Base-by-base conservation (phyloP, 2,888 invertebrate species). In the Hemithea aestivaria region DNA sequence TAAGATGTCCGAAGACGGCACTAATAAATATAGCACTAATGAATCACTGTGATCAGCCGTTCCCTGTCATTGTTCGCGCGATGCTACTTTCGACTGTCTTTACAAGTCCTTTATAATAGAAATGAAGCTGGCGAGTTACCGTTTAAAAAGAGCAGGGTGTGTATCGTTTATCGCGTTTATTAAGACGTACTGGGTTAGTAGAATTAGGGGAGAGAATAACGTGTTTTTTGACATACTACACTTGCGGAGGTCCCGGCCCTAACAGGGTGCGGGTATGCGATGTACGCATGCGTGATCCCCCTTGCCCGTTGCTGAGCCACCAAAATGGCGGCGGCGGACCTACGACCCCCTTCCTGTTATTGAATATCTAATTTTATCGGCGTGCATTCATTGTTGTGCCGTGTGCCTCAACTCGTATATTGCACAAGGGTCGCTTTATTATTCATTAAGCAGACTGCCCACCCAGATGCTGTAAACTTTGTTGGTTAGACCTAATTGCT, bases 291-390 rank as follows among this genome's bases (percentile, higher is more conserved):
- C 85, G 83, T 65, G 66, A 35, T 63, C 75, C 84, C 83, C 84
- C 81, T 76, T 67, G 59, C 63, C 68, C 68, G 61, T 66, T 68
- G 66, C 73, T 68, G 68, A 67, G 73, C 68, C 72, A 68, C 73
- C 74, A 85, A 85, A 75, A 87, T 87, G 87, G 87, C 85, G 82
- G 82, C 85, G 87, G 87, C 85, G 82, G 82, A 76, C 65, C 71
- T 73, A 68, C 76, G 66, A 73, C 77, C 84, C 78, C 82, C 79
- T 81, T 75, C 70, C 72, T 66, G 74, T 78, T 87, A 87, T 85
- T 84, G 85, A 85, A 83, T 85, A 84, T 83, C 83, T 84, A 85
- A 85, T 85, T 84, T 83, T 84, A 80, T 77, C 74, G 68, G 51
- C 64, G 64, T 81, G 75, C 79, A 83, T 77, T 73, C 74, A 70